Evolutionary conservation across 2,888 invertebrate genomes (phyloP).

Genomic region (Stenolophus ochropezus): DNA sequence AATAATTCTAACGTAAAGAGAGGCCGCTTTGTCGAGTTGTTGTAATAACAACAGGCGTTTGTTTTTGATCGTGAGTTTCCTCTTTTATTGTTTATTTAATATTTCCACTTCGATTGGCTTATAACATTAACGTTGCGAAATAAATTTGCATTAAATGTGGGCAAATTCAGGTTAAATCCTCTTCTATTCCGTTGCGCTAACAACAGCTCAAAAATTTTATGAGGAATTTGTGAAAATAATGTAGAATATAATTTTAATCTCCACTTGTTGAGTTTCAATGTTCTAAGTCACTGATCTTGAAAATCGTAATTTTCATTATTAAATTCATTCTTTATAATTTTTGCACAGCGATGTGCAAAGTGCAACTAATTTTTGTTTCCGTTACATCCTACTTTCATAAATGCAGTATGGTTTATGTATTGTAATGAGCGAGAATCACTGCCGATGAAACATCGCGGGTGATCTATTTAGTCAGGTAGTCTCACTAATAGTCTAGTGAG

Average conservation of each 20-base stretch:
- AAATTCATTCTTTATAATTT: neutral
- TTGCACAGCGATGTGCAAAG: no score
- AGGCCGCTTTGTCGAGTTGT: neutral
- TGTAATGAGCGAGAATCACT: no score
- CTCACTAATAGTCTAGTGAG: no score
- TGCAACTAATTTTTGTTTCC: no score
- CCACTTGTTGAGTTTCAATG: slow-evolving; percentile 25
- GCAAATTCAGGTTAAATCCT: slow-evolving; percentile 14
- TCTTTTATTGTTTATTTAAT: slow-evolving; percentile 47
- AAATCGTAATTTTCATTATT: slow-evolving; percentile 18
- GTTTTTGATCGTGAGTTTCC: slow-evolving; percentile 38
- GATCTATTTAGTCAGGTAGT: no score
- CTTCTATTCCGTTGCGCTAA: neutral
- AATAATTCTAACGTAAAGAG: neutral
- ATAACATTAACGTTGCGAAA: slow-evolving; percentile 7
- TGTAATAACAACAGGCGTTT: slow-evolving; percentile 40
- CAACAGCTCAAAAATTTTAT: slow-evolving; percentile 8
- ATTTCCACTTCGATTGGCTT: slow-evolving; percentile 46
- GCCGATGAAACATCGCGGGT: no score
- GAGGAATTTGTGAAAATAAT: slow-evolving; percentile 37
- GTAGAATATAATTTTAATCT: slow-evolving; percentile 34
- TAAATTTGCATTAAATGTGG: slow-evolving; percentile 39
- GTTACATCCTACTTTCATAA: no score
- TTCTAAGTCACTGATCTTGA: slow-evolving; percentile 30
- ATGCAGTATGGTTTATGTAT: no score